Conservation (phyloP, 2,888 invertebrate genomes). For the Epinotia bilunana region DNA sequence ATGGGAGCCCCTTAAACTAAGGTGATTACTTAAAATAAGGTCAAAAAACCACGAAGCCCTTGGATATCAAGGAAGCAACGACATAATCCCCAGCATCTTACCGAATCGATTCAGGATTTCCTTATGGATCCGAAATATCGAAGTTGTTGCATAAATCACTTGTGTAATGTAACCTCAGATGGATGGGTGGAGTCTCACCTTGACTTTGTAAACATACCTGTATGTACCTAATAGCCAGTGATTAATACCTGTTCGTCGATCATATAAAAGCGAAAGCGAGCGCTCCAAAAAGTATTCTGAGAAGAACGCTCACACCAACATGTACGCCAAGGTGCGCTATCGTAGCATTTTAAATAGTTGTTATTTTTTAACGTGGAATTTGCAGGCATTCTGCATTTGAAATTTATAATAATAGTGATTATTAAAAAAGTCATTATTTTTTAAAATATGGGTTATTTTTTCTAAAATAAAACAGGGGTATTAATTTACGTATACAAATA, state of each 20-base stretch:
- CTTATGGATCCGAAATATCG: slow-evolving; percentile 46
- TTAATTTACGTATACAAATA: too few species aligned
- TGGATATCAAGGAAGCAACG: slow-evolving; percentile 40
- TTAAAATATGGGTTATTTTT: too few species aligned
- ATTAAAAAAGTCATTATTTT: too few species aligned
- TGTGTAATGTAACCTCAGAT: slow-evolving; percentile 48
- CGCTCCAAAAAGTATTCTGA: slow-evolving; percentile 73
- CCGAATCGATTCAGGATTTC: slow-evolving; percentile 49
- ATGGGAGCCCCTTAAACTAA: too few species aligned
- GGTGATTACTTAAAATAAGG: neutral
- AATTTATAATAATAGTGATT: neutral
- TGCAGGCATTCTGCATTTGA: neutral
- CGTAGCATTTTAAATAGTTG: neutral
- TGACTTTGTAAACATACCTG: slow-evolving; percentile 75
- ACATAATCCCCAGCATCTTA: slow-evolving; percentile 26
- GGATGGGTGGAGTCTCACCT: slow-evolving; percentile 62
- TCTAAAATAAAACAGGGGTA: too few species aligned
- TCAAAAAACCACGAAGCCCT: slow-evolving; percentile 37
- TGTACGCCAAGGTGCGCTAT: slow-evolving; percentile 76
- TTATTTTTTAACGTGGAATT: neutral
- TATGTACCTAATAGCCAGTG: slow-evolving; percentile 57
- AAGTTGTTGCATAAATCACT: slow-evolving; percentile 44
- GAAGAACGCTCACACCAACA: slow-evolving; percentile 72
- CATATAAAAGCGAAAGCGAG: slow-evolving; percentile 77
- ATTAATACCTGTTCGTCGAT: slow-evolving; percentile 69